Evolutionary conservation across 2,888 invertebrate species (phyloP).

Genomic region (Pyrrhia umbra): DNA sequence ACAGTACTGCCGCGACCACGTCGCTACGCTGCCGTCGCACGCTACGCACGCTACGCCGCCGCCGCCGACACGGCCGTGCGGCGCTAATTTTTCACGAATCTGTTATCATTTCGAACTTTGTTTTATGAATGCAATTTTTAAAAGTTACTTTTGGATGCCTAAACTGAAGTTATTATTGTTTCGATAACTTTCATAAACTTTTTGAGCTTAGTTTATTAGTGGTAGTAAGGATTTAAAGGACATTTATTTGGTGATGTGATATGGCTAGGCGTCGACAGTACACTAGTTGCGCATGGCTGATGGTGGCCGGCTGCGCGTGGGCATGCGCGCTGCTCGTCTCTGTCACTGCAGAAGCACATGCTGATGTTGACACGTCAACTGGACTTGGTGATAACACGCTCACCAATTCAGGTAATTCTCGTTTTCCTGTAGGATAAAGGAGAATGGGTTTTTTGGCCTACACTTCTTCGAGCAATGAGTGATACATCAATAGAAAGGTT

Average conservation of each 20-base stretch:
- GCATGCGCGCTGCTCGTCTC: constrained; percentile 82
- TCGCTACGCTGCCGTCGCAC: constrained; percentile 73
- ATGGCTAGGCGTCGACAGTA: constrained; percentile 79
- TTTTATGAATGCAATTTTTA: constrained; percentile 29
- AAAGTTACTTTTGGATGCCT: constrained; percentile 46
- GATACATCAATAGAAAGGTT: too few species aligned
- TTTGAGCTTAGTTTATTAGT: constrained; percentile 59
- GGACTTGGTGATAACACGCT: constrained; percentile 87
- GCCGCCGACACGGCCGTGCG: constrained; percentile 57
- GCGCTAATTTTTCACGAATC: constrained; percentile 58
- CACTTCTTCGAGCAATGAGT: too few species aligned
- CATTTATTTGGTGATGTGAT: constrained; percentile 84
- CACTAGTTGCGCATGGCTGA: constrained; percentile 68
- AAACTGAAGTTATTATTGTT: constrained; percentile 36
- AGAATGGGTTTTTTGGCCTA: too few species aligned
- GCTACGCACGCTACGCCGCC: constrained; percentile 45
- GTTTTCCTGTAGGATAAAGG: neutral
- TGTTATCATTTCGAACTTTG: constrained; percentile 37
- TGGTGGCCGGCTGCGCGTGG: constrained; percentile 82
- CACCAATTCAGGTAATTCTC: constrained; percentile 82
- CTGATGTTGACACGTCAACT: constrained; percentile 87
- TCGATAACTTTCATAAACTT: constrained; percentile 54
- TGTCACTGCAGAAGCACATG: constrained; percentile 74
- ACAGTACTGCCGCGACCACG: constrained; percentile 84
- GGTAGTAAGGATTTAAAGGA: constrained; percentile 50